Conservation (phyloP, 2,797 vertebrate species). For the Betta splendens region DNA sequence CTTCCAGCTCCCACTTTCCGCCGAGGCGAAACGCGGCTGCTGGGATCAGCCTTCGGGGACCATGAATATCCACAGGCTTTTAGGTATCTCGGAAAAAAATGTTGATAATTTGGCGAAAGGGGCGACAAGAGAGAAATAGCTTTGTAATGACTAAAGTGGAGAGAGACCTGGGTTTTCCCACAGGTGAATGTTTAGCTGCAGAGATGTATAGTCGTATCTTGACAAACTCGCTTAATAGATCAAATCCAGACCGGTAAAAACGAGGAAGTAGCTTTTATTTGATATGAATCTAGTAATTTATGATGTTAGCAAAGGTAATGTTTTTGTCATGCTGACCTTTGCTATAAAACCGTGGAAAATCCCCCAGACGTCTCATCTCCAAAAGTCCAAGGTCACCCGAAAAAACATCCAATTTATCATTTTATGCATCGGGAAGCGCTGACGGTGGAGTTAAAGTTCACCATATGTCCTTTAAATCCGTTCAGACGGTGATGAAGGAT, state of each 20-base stretch:
- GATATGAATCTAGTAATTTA: background rate
- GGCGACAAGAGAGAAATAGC: constrained; percentile 2
- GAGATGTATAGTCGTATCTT: constrained; percentile 2
- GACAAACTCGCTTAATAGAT: background rate
- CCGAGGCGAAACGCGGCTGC: background rate
- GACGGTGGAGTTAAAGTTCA: background rate
- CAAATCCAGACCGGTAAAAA: background rate
- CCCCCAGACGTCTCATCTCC: constrained; percentile 1
- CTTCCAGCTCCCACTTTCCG: background rate
- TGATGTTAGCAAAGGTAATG: constrained; percentile 2
- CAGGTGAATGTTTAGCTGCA: background rate
- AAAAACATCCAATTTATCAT: constrained; percentile 32
- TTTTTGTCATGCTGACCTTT: no score
- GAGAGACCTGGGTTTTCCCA: constrained; percentile 5
- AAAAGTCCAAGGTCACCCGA: constrained; percentile 26
- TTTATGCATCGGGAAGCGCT: constrained; percentile 8
- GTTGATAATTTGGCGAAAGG: constrained; percentile 1
- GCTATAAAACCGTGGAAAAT: constrained; percentile 2
- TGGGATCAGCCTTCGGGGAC: constrained; percentile 6
- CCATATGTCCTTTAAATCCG: background rate
- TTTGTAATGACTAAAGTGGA: constrained; percentile 1
- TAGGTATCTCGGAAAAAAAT: constrained; percentile 4
- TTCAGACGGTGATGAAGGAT: constrained; percentile 10
- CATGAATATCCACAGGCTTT: constrained; percentile 11
- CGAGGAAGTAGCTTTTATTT: background rate